Conservation (phyloP, 2,797 vertebrate genomes). For the Squalus acanthias region DNA sequence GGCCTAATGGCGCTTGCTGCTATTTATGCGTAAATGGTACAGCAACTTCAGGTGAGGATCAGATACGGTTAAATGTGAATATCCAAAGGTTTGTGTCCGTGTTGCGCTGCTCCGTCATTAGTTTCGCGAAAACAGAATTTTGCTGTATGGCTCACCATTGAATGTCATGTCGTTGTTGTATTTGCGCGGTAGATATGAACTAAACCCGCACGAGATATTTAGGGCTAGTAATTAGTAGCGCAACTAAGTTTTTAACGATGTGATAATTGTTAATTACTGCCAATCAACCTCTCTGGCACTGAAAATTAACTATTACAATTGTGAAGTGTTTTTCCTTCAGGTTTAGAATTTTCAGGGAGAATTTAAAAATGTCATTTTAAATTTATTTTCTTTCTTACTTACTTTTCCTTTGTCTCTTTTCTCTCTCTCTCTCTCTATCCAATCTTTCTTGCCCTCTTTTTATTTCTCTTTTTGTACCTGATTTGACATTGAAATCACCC, state of each 20-base stretch:
- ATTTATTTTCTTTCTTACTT: not conserved
- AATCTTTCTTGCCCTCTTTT: not conserved
- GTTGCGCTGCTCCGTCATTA: not conserved
- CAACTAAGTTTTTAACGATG: not conserved
- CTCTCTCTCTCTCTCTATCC: not conserved
- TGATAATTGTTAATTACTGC: not conserved
- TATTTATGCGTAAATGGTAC: not conserved
- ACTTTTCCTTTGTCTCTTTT: not conserved
- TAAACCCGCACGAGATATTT: not conserved
- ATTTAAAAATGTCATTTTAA: not conserved
- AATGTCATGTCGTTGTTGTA: not conserved
- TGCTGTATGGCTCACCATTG: not conserved
- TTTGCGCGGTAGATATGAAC: not conserved
- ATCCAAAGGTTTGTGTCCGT: not conserved
- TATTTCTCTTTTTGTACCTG: not conserved
- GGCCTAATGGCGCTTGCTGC: too few species aligned
- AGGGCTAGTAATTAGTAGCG: not conserved
- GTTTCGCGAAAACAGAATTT: not conserved
- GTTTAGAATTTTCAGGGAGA: not conserved
- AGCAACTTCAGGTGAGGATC: not conserved
- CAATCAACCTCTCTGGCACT: not conserved
- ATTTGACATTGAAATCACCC: too few species aligned
- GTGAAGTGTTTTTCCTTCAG: not conserved
- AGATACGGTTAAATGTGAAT: not conserved
- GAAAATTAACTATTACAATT: not conserved